Evolutionary conservation across 2,113 vertebrate genomes (phyloP).

Genomic region (Nymphicus hollandicus): DNA sequence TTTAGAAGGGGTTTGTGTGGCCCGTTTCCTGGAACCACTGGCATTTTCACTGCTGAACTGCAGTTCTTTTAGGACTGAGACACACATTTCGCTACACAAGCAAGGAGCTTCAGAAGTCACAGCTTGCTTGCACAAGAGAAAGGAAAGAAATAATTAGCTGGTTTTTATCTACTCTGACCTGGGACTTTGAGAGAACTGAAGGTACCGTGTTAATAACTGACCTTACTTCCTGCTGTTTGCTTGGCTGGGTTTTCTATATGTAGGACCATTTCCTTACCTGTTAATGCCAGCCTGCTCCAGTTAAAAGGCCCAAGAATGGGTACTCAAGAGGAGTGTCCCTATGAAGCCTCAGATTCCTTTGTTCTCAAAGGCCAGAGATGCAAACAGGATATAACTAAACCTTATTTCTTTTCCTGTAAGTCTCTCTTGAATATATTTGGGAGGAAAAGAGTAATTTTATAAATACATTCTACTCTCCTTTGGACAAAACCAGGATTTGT

Average conservation of each 20-base stretch:
- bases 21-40: background rate
- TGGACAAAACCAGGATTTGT: slow-evolving; percentile 2
- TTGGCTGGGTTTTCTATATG: background rate
- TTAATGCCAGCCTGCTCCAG: background rate
- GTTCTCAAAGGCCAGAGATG: slow-evolving; percentile 16
- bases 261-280: background rate
- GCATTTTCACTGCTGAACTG: background rate
- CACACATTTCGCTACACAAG: background rate
- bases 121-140: background rate
- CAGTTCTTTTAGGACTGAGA: background rate
- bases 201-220: background rate
- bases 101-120: background rate
- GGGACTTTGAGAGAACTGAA: background rate
- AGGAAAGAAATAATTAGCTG: background rate
- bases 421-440: slow-evolving; percentile 13
- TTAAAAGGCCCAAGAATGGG: background rate
- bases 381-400: slow-evolving; percentile 34
- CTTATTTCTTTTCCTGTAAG: slow-evolving; percentile 40
- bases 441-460: slow-evolving; percentile 20
- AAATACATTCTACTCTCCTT: background rate
- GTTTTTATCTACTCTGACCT: background rate
- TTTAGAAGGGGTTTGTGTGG: background rate
- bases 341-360: background rate
- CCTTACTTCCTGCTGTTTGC: background rate
- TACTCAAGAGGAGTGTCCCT: background rate